phyloP scores from a whole-genome alignment of 2,113 vertebrate species.

The Serinus canaria region DNA sequence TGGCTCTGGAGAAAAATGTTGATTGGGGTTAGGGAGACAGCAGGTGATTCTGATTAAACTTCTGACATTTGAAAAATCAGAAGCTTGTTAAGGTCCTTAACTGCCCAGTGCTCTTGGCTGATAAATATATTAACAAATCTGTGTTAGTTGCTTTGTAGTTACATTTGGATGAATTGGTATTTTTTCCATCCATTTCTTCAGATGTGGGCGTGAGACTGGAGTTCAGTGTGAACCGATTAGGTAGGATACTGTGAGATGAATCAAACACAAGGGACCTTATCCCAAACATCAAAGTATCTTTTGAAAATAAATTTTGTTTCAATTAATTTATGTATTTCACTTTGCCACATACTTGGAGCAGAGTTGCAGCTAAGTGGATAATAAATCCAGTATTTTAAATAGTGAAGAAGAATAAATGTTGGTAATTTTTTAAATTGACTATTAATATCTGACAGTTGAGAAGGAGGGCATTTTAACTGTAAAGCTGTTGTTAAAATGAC shows the following conservation, averaged over 20 bases:
- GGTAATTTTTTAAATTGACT: not conserved
- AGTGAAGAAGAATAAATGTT: not conserved
- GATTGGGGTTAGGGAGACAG: not conserved
- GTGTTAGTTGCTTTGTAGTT: not conserved
- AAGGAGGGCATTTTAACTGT: not conserved
- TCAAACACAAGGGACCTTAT: not conserved
- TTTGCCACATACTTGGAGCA: not conserved
- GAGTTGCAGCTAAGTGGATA: not conserved
- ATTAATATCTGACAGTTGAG: not conserved
- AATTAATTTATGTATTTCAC: not conserved
- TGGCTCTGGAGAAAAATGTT: not conserved
- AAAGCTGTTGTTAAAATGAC: not conserved
- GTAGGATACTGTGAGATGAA: not conserved
- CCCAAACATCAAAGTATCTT: not conserved
- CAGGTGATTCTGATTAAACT: constrained; percentile 6
- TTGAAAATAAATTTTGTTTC: not conserved
- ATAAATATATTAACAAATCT: not conserved
- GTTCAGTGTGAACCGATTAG: not conserved
- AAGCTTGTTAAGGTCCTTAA: not conserved
- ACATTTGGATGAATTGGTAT: not conserved
- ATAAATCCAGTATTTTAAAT: not conserved
- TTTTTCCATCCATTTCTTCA: not conserved
- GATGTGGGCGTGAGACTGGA: not conserved
- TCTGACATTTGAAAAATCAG: not conserved
- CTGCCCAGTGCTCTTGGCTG: not conserved